Evolutionary conservation across 2,797 vertebrate species (phyloP), one percentile per base, ranked within the genome.

Genomic region (Parotocinclus haroldoi): DNA sequence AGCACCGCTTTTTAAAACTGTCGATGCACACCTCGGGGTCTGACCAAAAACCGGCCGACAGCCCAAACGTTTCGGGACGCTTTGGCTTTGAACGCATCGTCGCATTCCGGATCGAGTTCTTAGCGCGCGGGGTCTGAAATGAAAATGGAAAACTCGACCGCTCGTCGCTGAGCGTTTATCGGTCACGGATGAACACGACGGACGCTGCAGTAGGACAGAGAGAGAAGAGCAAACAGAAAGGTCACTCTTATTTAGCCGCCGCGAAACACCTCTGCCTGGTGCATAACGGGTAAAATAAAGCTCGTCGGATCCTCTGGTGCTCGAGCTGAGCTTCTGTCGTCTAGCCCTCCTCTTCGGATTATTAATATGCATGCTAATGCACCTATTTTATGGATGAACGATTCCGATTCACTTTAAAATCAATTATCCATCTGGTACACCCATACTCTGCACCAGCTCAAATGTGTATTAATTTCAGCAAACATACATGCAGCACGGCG

Each of bases 401-500:
- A 82, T 86, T 87, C 80, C 82, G 84, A 85, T 89, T 88, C 85
- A 85, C 85, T 88, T 87, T 86, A 86, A 89, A 90, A 90, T 90
- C 88, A 89, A 89, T 90, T 89, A 90, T 85, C 83, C 87, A 88
- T 89, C 88, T 88, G 88, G 89, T 90, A 91, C 90, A 91, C 86
- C 89, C 90, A 88, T 86, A 90, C 81, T 81, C 82, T 69, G 83
- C 82, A 70, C 76, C 58, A 74, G 84, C 83, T 85, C 85, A 84
- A 88, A 88, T 86, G 87, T 86, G 84, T 88, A 87, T 89, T 89
- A 80, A 89, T 90, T 88, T 87, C 84, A 87, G 85, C 84, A 89
- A 89, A 89, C 89, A 88, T 87, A 88, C 87, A 86, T 85, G 75
- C 81, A 74, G 81, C 80, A 78, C 84, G 79, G 79, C 83, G 86